phyloP scores from a whole-genome alignment of 2,113 vertebrate genomes.

The Crotalus viridis region DNA sequence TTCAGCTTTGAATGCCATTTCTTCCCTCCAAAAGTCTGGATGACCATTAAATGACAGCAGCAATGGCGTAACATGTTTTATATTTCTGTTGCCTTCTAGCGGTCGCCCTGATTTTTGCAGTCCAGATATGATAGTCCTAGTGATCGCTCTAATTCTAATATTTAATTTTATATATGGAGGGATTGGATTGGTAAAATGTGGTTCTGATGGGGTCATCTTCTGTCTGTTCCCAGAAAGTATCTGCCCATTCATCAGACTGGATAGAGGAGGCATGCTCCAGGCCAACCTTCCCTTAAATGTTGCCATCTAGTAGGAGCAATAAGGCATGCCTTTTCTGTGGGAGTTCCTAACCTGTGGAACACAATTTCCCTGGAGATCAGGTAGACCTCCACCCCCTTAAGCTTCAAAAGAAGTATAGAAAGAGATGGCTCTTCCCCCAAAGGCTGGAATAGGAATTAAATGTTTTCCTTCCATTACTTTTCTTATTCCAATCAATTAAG shows the following conservation, averaged over 20 bases:
- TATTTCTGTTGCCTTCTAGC: background rate
- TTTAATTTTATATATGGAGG: background rate
- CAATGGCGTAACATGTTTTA: background rate
- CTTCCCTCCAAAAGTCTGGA: background rate
- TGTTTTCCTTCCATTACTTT: background rate
- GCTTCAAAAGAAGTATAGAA: background rate
- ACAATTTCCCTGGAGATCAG: background rate
- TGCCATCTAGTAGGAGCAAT: background rate
- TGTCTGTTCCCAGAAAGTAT: background rate
- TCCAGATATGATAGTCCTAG: background rate
- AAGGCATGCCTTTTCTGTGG: background rate
- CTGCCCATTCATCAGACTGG: background rate
- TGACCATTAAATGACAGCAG: background rate
- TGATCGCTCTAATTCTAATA: background rate
- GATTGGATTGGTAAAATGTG: background rate
- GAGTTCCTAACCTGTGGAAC: background rate
- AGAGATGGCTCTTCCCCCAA: background rate
- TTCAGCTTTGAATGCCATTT: background rate
- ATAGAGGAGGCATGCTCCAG: background rate
- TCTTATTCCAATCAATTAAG: background rate
- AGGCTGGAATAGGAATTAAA: background rate
- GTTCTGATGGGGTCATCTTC: background rate
- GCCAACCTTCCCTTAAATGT: background rate
- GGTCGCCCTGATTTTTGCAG: background rate
- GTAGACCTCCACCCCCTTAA: background rate